These are phyloP conservation scores for Metallyticus violacea DNA, from an alignment of 2,888 invertebrate species.

Conservation along the genomic window DNA sequence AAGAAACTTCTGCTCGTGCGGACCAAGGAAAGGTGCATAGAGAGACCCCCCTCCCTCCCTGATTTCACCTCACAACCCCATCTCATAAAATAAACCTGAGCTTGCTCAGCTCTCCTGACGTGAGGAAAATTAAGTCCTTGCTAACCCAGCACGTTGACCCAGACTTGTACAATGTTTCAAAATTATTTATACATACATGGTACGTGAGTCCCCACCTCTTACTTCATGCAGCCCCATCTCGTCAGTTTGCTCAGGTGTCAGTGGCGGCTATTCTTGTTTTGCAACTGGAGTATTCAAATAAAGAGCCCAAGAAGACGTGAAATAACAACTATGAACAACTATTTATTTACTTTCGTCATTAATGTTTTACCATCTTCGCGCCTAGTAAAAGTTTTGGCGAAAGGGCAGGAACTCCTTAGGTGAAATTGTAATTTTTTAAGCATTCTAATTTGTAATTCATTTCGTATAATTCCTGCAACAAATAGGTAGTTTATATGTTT, in stretches of 20 bases:
- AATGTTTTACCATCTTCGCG: too few relatives aligned
- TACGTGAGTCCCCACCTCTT: neutral
- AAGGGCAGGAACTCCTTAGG: too few relatives aligned
- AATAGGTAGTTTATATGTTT: too few relatives aligned
- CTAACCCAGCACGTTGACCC: neutral
- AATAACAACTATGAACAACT: too few relatives aligned
- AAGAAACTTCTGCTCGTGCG: too few relatives aligned
- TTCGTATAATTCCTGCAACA: too few relatives aligned
- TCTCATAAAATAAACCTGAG: neutral
- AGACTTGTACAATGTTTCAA: slow-evolving; percentile 11
- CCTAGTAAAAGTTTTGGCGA: too few relatives aligned
- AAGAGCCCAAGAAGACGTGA: too few relatives aligned
- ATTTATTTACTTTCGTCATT: too few relatives aligned
- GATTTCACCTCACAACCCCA: neutral
- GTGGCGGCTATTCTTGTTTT: neutral
- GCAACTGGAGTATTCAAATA: too few relatives aligned
- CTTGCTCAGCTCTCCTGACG: neutral
- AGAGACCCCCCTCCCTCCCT: neutral
- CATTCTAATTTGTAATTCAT: too few relatives aligned
- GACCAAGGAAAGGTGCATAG: neutral
- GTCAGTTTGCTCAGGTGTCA: neutral
- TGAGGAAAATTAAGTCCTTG: neutral
- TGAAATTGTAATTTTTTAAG: too few relatives aligned
- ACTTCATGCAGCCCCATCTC: neutral
- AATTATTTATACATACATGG: neutral